Percentiles rank a stretch among this genome's conserved stretches.
Evolutionary conservation across 1,140 invertebrate species (phyloP).

Genomic region (Planococcus citri): DNA sequence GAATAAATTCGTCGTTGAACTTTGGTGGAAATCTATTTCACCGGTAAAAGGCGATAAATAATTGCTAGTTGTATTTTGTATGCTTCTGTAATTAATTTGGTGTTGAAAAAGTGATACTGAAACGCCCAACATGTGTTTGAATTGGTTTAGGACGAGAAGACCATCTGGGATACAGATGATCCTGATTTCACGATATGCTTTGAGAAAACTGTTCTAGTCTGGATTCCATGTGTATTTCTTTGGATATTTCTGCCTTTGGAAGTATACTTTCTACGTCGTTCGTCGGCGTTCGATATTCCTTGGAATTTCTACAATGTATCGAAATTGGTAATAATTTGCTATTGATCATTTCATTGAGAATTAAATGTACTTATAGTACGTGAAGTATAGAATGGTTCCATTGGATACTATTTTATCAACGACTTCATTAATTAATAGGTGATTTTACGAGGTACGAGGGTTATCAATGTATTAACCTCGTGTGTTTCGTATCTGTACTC

Average conservation of each 20-base stretch:
- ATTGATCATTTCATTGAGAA: not conserved
- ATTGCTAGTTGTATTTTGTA: too few species aligned
- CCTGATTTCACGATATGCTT: slow-evolving; percentile 79
- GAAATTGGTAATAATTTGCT: slow-evolving; percentile 48
- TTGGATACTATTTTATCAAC: not conserved
- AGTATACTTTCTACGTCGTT: slow-evolving; percentile 58
- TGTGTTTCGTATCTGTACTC: not conserved
- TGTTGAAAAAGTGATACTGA: too few species aligned
- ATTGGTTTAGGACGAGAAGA: slow-evolving; percentile 50
- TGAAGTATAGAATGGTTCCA: not conserved
- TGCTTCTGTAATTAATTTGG: too few species aligned
- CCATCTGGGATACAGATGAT: slow-evolving; percentile 64
- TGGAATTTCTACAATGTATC: slow-evolving; percentile 63
- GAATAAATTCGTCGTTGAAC: too few species aligned
- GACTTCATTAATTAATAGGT: not conserved
- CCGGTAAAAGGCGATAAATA: too few species aligned
- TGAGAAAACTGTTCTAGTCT: slow-evolving; percentile 72
- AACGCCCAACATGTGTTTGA: too few species aligned
- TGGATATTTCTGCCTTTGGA: slow-evolving; percentile 66
- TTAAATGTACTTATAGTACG: not conserved
- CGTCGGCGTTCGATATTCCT: slow-evolving; percentile 63
- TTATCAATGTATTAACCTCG: not conserved
- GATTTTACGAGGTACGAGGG: not conserved
- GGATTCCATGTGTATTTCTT: slow-evolving; percentile 73
- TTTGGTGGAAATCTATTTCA: too few species aligned